Evolutionary conservation across 1,140 invertebrate genomes (phyloP).

Genomic region (fruit fly (Drosophila melanogaster)): DNA sequence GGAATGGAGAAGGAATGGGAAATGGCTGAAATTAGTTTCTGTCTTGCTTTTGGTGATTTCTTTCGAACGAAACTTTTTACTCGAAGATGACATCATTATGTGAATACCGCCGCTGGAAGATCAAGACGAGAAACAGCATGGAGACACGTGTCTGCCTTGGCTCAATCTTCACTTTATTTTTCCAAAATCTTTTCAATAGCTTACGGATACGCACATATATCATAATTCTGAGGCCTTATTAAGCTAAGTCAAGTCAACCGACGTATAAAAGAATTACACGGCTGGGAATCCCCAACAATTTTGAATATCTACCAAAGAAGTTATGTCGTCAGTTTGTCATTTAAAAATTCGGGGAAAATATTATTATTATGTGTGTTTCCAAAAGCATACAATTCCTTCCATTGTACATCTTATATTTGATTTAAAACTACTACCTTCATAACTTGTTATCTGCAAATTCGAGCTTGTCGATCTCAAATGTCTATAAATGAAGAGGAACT

Average conservation of each 20-base stretch:
- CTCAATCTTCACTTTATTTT: conserved; percentile 2
- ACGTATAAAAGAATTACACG: background rate
- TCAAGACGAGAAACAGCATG: conserved; percentile 5
- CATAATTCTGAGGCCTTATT: background rate
- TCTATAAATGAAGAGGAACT: background rate
- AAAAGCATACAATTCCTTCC: background rate
- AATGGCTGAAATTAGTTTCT: conserved; percentile 35
- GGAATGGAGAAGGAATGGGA: conserved; percentile 14
- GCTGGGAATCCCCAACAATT: conserved; percentile 7
- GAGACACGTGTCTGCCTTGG: conserved; percentile 25
- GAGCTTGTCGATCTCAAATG: background rate
- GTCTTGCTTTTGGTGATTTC: conserved; percentile 22
- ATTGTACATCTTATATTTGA: background rate
- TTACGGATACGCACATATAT: background rate
- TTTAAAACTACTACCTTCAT: no score
- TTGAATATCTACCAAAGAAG: background rate
- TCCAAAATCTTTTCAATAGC: background rate
- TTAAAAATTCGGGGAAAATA: background rate
- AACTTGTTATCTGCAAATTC: background rate
- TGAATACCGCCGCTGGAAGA: conserved; percentile 1
- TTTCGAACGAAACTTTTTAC: conserved; percentile 14
- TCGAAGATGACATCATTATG: conserved; percentile 36
- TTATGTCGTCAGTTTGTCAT: background rate
- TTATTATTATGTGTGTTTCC: background rate
- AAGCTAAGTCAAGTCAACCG: background rate